Conservation (phyloP, 2,888 invertebrate species). For the Dorcus hopei region DNA sequence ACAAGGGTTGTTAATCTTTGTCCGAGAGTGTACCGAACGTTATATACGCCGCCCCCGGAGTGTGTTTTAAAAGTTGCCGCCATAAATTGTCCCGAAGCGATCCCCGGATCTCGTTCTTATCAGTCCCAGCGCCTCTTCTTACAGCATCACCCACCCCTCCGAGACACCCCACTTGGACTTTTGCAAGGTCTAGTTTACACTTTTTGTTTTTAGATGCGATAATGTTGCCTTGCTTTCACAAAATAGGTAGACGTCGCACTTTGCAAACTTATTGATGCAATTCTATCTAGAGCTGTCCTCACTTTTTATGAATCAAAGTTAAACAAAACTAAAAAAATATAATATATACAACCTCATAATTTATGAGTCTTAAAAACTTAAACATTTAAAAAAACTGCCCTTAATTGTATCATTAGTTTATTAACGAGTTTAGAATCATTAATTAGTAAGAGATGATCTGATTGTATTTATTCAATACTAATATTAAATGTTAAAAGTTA, state of each 20-base stretch:
- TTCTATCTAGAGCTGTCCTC: too few species aligned
- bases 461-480: too few species aligned
- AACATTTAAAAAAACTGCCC: too few species aligned
- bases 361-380: too few species aligned
- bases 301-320: too few species aligned
- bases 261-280: too few species aligned
- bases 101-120: conserved; percentile 50
- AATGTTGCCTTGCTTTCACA: neutral
- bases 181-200: conserved; percentile 1
- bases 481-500: too few species aligned
- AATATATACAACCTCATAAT: too few species aligned
- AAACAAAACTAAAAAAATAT: too few species aligned
- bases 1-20: conserved; percentile 30
- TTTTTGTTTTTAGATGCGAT: neutral
- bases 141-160: conserved; percentile 24
- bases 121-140: conserved; percentile 46
- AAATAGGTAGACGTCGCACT: neutral
- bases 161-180: neutral
- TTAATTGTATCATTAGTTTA: too few species aligned
- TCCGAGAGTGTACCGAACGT: conserved; percentile 46
- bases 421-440: too few species aligned
- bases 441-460: too few species aligned
- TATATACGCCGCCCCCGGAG: conserved; percentile 48
- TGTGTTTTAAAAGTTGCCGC: conserved; percentile 53
- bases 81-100: conserved; percentile 52